Evolutionary conservation across 2,113 vertebrate genomes (phyloP), one percentile per base, ranked within the genome.

Genomic region (Lycaon pictus): DNA sequence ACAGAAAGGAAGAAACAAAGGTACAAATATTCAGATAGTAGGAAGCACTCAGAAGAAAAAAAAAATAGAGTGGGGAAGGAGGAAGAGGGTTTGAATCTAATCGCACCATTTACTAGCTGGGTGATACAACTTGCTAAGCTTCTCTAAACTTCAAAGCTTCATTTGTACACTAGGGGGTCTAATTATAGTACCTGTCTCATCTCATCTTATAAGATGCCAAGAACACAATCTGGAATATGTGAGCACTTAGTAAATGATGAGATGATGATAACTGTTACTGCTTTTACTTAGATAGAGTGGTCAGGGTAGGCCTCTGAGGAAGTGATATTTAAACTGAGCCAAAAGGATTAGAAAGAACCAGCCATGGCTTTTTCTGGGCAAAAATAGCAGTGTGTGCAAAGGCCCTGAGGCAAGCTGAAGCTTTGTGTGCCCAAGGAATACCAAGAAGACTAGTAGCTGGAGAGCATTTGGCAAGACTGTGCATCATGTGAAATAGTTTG

Each of bases 261-360:
- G 35, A 53, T 4, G 1, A n/a, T 9, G 23, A 27, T 7, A 11
- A 51, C 6, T 11, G 16, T 19, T 43, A 53, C 1, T 29, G 3
- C 23, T 91, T 58, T 92, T 81, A 60, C 35, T 84, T 23, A 43
- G 25, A 15, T 15, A 91, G 11, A 23, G 4, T 25, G 23, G 37
- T n/a, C 74, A 69, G 11, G 1, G 9, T 5, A 63, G 29, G 62
- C 13, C 69, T 32, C 55, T 63, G 29, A 67, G 37, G 51, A 77
- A 77, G 85, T 25, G 5, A 20, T 67, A 27, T 43, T 53, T 58
- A 43, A 65, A 82, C 22, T 53, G 25, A 67, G 23, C 56, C 4
- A 48, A 37, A 60, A 74, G 8, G 48, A 69, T 22, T 15, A 87
- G 74, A 76, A 58, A 63, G 27, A n/a, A 1, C 2, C 5, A 35